Evolutionary conservation across 2,797 vertebrate genomes (phyloP), one percentile per base, ranked within the genome.

Genomic region (Xenops minutus): DNA sequence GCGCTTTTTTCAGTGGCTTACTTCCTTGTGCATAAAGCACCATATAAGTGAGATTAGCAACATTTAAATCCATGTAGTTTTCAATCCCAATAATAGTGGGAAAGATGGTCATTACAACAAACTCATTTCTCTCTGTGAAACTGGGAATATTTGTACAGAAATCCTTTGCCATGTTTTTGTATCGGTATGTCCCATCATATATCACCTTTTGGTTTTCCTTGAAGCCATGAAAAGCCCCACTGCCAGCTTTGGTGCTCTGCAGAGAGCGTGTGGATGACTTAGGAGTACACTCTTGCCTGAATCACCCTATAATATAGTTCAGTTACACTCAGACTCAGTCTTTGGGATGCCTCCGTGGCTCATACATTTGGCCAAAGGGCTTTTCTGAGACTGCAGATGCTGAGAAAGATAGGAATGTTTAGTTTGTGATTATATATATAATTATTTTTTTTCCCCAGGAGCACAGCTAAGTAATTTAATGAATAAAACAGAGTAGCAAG

Each of bases 261-360:
- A 58, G 32, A 58, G 74, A 27, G 24, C 5, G 23, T 1, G 7
- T 12, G 51, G 10, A 12, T 26, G 17, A 23, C 7, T 66, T 3
- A 5, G 7, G 34, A 23, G 27, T 10, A 54, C 19, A 8, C 19
- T 58, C 15, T 27, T 67, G 34, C 12, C 30, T 52, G 27, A 18
- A 8, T 52, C 10, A 5, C n/a, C 37, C 15, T 8, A 3, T 26
- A 37, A 44, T 2, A 6, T 10, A 23, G 39, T 0, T 34, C n/a
- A 39, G n/a, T 30, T 34, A 21, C 3, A 2, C 27, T 44, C 51
- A 27, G 18, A 30, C 19, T 63, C 1, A 0, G 39, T 17, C 10
- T 61, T 61, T 54, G 27, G 51, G 44, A 46, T 16, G 9, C 10
- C 21, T 87, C 62, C 1, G 1, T 9, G 58, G 48, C 20, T 77